Percentiles rank a stretch among this genome's conserved stretches.
These are phyloP conservation scores for Glyphotaelius pellucidus DNA, from an alignment of 2,888 invertebrate genomes.

Conservation along the genomic window DNA sequence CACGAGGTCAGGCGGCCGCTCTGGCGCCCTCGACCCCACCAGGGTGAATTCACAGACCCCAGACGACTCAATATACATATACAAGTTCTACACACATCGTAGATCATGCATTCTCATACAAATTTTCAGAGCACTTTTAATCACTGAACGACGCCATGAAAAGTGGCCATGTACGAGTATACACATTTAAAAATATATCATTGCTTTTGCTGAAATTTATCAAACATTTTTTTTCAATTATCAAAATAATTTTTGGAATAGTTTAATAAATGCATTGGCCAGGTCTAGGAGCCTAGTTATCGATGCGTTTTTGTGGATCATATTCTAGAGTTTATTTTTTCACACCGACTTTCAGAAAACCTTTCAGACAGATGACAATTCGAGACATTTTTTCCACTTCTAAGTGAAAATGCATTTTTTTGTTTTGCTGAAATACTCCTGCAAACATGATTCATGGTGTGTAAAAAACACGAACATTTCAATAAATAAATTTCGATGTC, in stretches of 20 bases:
- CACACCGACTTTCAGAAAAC: not conserved
- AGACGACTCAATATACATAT: conserved; percentile 14
- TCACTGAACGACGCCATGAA: too few relatives aligned
- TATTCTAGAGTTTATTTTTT: not conserved
- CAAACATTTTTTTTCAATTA: too few relatives aligned
- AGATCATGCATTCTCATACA: conserved; percentile 5
- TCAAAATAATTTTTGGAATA: too few relatives aligned
- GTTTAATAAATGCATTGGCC: too few relatives aligned
- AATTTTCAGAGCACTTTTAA: not conserved
- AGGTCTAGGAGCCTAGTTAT: too few relatives aligned
- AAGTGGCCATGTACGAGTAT: too few relatives aligned
- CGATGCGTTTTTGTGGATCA: too few relatives aligned
- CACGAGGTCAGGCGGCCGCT: conserved; percentile 56
- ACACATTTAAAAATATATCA: too few relatives aligned
- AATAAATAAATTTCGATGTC: not conserved
- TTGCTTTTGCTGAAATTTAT: too few relatives aligned
- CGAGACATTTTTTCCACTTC: too few relatives aligned
- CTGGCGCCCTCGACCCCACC: conserved; percentile 56
- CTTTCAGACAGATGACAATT: not conserved
- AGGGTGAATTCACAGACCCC: conserved; percentile 48
- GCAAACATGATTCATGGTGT: not conserved
- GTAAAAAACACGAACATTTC: not conserved
- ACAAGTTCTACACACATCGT: not conserved
- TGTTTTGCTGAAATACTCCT: not conserved
- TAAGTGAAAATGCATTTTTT: too few relatives aligned